Base-by-base conservation (phyloP, 1,140 invertebrate species). In the Drosophila kohkoa region DNA sequence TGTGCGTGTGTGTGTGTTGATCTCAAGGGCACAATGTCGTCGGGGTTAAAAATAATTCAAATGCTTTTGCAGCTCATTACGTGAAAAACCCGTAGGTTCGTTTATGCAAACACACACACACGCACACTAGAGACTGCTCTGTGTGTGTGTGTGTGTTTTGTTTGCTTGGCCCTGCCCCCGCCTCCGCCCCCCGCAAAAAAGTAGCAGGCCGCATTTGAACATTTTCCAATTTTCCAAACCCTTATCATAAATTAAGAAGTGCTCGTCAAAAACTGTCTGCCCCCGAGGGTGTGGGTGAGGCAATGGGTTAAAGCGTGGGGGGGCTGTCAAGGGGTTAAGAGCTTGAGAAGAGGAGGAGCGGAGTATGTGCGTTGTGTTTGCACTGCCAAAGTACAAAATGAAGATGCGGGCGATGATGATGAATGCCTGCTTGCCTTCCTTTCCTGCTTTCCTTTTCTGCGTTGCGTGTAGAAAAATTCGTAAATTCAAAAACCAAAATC, bases 11-110 rank as follows among this genome's bases (percentile, higher is more conserved):
- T 74, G 49, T 64, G 71, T 66, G 70, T 68, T 81, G 72, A 81
- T 91, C 90, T 91, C 90, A 91, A 87, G 90, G 90, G 90, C 90
- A 91, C 91, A 91, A 87, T 91, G 90, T 91, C 90, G 90, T 91
- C 82, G 89, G 88, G 88, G 88, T 91, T 91, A 91, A 91, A 89
- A 91, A 91, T 90, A 90, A 90, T 90, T 89, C 85, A 89, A 89
- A 89, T 85, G 86, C 83, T 89, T 88, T 88, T 80, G 83, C 86
- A 89, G 86, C 85, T 89, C 85, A 89, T 89, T 89, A 89, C 86
- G 85, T 81, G 83, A 75, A 81, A 65, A 81, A 60, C 76, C 79
- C 71, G 82, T 90, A 90, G 87, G 87, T 90, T 88, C 88, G 68
- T 75, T 75, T 74, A 62, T 62, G 67, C 67, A 79, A 71, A 76